Percentiles rank a stretch among this genome's conserved stretches.
Conservation (phyloP, 2,113 vertebrate genomes). For the Cyanoliseus patagonus region DNA sequence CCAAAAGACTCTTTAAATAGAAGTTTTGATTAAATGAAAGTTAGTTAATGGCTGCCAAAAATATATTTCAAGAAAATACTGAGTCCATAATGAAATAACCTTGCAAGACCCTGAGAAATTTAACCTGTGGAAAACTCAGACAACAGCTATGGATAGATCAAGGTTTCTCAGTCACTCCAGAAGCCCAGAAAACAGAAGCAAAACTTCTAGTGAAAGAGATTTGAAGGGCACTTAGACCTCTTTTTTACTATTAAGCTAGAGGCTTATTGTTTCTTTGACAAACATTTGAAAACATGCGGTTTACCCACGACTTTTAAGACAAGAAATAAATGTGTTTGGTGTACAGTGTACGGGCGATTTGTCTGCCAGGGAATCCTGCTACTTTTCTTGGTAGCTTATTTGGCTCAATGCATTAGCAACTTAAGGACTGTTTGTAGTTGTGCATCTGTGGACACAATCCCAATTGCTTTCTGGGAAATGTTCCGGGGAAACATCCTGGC, state of each 20-base stretch:
- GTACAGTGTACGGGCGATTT: background rate
- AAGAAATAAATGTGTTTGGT: background rate
- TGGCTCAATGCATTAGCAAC: background rate
- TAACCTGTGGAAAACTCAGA: constrained; percentile 8
- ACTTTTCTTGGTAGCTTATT: background rate
- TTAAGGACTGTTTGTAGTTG: background rate
- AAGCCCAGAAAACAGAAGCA: background rate
- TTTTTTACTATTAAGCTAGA: background rate
- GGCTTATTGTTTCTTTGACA: background rate
- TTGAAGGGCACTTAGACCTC: background rate
- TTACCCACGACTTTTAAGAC: background rate
- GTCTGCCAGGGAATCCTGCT: background rate
- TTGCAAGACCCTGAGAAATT: constrained; percentile 54
- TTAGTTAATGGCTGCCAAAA: constrained; percentile 41
- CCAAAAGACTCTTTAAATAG: constrained; percentile 34
- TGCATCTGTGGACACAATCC: background rate
- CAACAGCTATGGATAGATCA: background rate
- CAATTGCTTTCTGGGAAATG: background rate
- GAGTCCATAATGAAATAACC: constrained; percentile 42
- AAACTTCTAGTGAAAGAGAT: background rate
- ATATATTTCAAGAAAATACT: constrained; percentile 27
- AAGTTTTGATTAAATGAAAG: constrained; percentile 6
- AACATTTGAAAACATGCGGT: background rate
- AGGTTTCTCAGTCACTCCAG: background rate
- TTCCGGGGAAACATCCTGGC: background rate